Evolutionary conservation across 2,888 invertebrate genomes (phyloP).

Genomic region (Atherix ibis): DNA sequence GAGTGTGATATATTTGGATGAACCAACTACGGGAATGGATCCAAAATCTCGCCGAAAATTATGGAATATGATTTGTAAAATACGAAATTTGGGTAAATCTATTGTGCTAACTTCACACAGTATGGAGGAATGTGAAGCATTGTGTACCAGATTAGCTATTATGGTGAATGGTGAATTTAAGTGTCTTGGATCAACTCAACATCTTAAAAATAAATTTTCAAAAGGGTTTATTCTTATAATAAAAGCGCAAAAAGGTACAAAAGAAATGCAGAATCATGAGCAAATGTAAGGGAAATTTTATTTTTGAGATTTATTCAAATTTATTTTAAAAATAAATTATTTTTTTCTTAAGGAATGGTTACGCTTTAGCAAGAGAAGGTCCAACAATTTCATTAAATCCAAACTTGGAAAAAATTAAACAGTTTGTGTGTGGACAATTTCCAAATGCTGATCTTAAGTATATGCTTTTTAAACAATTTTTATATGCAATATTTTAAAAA

Average conservation of each 20-base stretch:
- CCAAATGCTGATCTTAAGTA: conserved; percentile 3
- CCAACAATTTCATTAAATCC: not conserved
- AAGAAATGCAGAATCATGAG: no score
- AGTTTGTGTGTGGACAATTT: conserved; percentile 2
- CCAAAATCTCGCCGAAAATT: conserved; percentile 63
- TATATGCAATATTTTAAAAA: conserved; percentile 17
- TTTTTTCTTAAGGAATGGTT: not conserved
- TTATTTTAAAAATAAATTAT: no score
- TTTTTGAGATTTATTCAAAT: no score
- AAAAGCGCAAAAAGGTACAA: no score
- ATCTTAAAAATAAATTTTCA: conserved; percentile 54
- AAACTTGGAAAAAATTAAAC: not conserved
- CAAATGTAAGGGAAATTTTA: no score
- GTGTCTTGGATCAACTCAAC: conserved; percentile 55
- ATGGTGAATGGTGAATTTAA: conserved; percentile 62
- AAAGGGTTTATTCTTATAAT: conserved; percentile 32
- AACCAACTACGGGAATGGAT: conserved; percentile 38
- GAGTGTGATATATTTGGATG: conserved; percentile 49
- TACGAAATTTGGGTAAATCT: conserved; percentile 51
- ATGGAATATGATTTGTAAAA: conserved; percentile 55
- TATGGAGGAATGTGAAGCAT: conserved; percentile 67
- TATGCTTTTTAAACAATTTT: conserved; percentile 16
- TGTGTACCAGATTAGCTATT: conserved; percentile 58
- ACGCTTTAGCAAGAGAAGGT: not conserved
- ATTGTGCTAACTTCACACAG: conserved; percentile 67